Evolutionary conservation across 1,140 invertebrate species (phyloP), one percentile per base, ranked within the genome.

Genomic region (Drosophila virilis): DNA sequence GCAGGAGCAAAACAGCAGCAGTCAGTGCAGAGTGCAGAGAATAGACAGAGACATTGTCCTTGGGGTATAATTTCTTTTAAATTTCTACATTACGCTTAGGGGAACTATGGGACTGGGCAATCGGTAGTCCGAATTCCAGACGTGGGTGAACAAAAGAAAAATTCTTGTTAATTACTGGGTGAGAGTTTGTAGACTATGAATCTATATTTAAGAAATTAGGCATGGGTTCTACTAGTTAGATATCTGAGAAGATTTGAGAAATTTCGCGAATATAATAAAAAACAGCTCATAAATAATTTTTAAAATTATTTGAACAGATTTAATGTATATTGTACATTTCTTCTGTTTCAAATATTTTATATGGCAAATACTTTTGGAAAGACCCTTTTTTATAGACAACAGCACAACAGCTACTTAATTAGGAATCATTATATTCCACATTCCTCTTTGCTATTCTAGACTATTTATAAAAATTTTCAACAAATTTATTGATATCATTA

Each of bases 41-140:
- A 46, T 43, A 75, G 38, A 75, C 70, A 73, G 76, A 65, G 52
- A 74, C 62, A 67, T 54, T 88, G 72, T 88, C 84, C 84, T 88
- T 83, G 62, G 83, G 83, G 84, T 74, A 83, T 88, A 88, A 88
- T 88, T 89, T 88, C 83, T 88, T 88, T 80, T 88, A 89, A 65
- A 88, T 83, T 83, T 82, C 42, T 54, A 69, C 65, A 82, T 86
- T 86, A 69, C 45, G 64, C 74, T 68, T 67, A 50, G 58, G 67
- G 78, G 46, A 54, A 59, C 55, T 64, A 50, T 38, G 48, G 40
- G 40, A 8, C 22, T 46, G 43, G 67, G 67, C 15, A 32, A 3
- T 12, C 43, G 61, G 33, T n/a, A 45, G 22, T 37, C 55, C 38
- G 8, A 74, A 68, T 57, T 42, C 33, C 57, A 59, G 57, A 35